Conservation (phyloP, 2,888 invertebrate species). For the Periphyllus acericola region DNA sequence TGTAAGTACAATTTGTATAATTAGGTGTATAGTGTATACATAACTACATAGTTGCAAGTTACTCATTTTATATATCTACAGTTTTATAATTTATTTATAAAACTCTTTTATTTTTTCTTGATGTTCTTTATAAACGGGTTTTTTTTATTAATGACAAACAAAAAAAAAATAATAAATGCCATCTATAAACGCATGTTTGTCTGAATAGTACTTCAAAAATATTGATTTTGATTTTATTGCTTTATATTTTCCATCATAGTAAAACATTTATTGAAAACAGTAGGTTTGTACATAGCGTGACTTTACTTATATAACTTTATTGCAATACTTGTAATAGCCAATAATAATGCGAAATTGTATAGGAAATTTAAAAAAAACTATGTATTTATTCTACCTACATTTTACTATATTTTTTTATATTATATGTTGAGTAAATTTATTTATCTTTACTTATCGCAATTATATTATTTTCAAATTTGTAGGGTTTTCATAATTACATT, state of each 20-base stretch:
- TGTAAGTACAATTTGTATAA: no score
- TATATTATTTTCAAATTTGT: background rate
- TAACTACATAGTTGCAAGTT: no score
- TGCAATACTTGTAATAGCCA: slow-evolving; percentile 29
- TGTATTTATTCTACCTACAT: background rate
- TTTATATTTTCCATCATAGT: slow-evolving; percentile 16
- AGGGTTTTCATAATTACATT: background rate
- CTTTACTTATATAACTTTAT: slow-evolving; percentile 19
- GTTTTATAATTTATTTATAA: no score
- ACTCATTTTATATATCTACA: no score
- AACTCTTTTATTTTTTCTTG: no score
- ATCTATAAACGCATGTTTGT: background rate
- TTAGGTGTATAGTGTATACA: no score
- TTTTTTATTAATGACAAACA: no score
- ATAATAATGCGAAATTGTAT: slow-evolving; percentile 21
- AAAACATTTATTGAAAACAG: slow-evolving; percentile 44
- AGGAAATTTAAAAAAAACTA: slow-evolving; percentile 7
- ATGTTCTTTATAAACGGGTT: no score
- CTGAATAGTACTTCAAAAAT: slow-evolving; percentile 12
- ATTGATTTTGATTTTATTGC: slow-evolving; percentile 49
- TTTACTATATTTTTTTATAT: no score
- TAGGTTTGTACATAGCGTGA: slow-evolving; percentile 42
- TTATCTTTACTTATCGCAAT: background rate
- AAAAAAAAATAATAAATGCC: background rate
- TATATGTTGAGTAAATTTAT: background rate